Evolutionary conservation across 2,113 vertebrate species (phyloP).

Genomic region (Forbesichthys papilliferus): DNA sequence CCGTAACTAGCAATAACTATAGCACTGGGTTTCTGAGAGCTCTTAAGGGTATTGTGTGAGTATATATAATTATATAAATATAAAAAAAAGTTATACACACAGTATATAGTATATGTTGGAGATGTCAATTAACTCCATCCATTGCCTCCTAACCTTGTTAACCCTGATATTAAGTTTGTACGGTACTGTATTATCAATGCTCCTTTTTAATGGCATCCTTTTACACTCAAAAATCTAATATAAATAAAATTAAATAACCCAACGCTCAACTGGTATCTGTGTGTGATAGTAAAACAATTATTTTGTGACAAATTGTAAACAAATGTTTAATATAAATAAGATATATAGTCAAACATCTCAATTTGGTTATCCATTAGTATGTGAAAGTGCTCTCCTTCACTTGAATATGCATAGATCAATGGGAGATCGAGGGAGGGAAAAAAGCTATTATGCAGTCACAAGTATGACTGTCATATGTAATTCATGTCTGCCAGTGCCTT

Average conservation of each 20-base stretch:
- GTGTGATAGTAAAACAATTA: conserved; percentile 10
- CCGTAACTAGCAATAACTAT: conserved; percentile 76
- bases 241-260: conserved; percentile 76
- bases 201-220: conserved; percentile 83
- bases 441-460: neutral
- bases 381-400: conserved; percentile 38
- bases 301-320: neutral
- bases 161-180: conserved; percentile 77
- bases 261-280: conserved; percentile 26
- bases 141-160: conserved; percentile 69
- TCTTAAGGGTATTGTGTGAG: conserved; percentile 50
- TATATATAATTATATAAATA: too few species aligned
- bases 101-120: conserved; percentile 45
- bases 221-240: conserved; percentile 84
- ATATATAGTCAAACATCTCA: conserved; percentile 52
- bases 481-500: conserved; percentile 4
- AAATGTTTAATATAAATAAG: conserved; percentile 39
- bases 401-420: conserved; percentile 71
- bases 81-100: too few species aligned
- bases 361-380: conserved; percentile 23
- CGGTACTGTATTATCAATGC: conserved; percentile 78
- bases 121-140: conserved; percentile 66
- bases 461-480: too few species aligned
- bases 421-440: conserved; percentile 37
- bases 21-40: conserved; percentile 69